Evolutionary conservation across 1,140 invertebrate species (phyloP), one percentile per base, ranked within the genome.

Genomic region (Fopius arisanus): DNA sequence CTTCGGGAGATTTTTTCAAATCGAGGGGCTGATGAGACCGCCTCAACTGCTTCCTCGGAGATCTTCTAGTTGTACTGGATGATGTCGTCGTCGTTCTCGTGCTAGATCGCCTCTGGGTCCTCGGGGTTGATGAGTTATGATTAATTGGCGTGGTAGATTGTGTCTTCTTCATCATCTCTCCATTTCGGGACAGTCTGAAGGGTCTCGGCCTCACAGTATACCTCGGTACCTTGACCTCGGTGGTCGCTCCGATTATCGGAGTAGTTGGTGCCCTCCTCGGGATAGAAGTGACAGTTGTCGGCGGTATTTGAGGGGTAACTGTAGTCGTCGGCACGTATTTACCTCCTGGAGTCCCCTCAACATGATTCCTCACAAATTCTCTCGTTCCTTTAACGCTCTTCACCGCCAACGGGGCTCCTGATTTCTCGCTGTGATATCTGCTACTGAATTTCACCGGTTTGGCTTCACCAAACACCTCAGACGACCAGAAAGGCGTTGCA

Each of bases 371-470:
- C 33, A 43, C 41, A 0, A 29, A 43, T 10, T 65, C 29, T 54
- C 28, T 72, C 3, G 63, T 48, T 41, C 65, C 33, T 9, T 63
- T 33, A 28, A 63, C 33, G 43, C 66, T 40, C 29, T 62, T 63
- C 9, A 16, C 37, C 7, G 62, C n/a, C n/a, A 19, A 23, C 1
- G 21, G 51, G n/a, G 65, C 12, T 37, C 69, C 48, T 21, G 54
- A 21, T 19, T 68, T 37, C n/a, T 40, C 14, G 19, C 21, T 26
- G 4, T 68, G 79, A 63, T 82, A 85, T 62, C 71, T 79, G 26
- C 82, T 82, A 14, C 78, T 83, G 12, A 79, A 84, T 4, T 41
- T 59, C 0, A 72, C 2, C 0, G 81, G 81, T 5, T 21, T 74
- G 3, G 29, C 59, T 28, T 80, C 72, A 0, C 72, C 62, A 1